Evolutionary conservation across 2,797 vertebrate species (phyloP).

Genomic region (Rhabdophis nuchalis): DNA sequence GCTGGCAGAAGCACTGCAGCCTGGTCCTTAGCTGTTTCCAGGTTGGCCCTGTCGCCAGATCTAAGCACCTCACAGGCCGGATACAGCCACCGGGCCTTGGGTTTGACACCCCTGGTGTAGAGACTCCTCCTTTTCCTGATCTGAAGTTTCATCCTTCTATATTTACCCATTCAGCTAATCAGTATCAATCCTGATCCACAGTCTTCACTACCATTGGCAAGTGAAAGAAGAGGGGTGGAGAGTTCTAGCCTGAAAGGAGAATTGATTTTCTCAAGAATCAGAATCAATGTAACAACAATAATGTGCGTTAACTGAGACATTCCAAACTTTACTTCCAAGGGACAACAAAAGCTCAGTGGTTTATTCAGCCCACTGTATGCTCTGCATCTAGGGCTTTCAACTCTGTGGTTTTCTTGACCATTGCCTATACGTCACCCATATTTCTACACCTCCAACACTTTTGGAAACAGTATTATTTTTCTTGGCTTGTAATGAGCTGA

Average conservation of each 20-base stretch:
- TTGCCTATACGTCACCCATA: background rate
- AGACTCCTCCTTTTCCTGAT: background rate
- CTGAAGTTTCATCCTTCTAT: background rate
- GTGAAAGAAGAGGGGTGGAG: background rate
- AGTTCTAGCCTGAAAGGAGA: background rate
- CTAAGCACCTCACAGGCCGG: too few species aligned
- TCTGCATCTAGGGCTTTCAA: background rate
- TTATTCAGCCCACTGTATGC: background rate
- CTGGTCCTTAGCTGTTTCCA: too few species aligned
- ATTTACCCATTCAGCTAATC: background rate
- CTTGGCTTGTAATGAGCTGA: background rate
- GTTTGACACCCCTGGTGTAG: background rate
- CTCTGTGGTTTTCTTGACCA: background rate
- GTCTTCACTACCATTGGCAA: background rate
- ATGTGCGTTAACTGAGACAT: background rate
- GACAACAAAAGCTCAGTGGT: background rate
- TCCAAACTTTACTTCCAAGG: background rate
- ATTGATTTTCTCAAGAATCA: background rate
- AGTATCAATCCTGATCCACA: background rate
- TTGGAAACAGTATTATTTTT: background rate
- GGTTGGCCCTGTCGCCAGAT: too few species aligned
- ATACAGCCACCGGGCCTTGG: too few species aligned
- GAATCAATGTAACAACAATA: background rate
- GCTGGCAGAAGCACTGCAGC: too few species aligned
- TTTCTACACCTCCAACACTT: background rate